Conservation (phyloP, 35 echinoderm and acorn worm genomes). For the Ptychodera flava region DNA sequence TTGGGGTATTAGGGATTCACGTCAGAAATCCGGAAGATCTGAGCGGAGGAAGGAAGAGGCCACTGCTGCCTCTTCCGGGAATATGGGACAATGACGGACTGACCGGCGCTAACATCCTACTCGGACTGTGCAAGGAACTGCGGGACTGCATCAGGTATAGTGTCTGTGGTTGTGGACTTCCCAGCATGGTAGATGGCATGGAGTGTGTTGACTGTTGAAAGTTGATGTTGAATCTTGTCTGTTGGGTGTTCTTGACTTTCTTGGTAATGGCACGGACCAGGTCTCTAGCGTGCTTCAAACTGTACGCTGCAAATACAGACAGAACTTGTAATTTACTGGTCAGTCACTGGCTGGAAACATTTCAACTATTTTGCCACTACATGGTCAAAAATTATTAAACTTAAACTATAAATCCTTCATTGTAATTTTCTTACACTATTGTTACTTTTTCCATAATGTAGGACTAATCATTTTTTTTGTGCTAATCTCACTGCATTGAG, state of each 20-base stretch:
- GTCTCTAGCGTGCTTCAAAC: conserved; percentile 89
- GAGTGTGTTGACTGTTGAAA: not conserved
- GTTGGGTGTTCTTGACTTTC: conserved; percentile 64
- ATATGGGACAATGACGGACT: not conserved
- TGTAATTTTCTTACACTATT: no score
- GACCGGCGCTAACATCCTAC: not conserved
- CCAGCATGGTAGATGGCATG: not conserved
- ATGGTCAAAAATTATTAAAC: no score
- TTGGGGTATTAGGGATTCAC: no score
- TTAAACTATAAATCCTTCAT: no score
- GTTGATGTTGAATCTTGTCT: not conserved
- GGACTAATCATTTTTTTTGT: no score
- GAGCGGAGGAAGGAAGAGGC: not conserved
- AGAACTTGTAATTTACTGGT: no score
- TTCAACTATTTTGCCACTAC: no score
- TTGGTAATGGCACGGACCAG: conserved; percentile 90
- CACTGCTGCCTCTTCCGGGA: not conserved
- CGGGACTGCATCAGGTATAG: not conserved
- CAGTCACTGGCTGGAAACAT: no score
- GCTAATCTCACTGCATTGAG: no score
- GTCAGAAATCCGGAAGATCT: not conserved
- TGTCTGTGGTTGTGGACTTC: not conserved
- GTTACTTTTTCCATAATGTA: no score
- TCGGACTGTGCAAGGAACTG: not conserved
- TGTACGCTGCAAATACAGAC: conserved; percentile 65